phyloP scores from a whole-genome alignment of 1,140 invertebrate genomes.

The Popillia japonica region DNA sequence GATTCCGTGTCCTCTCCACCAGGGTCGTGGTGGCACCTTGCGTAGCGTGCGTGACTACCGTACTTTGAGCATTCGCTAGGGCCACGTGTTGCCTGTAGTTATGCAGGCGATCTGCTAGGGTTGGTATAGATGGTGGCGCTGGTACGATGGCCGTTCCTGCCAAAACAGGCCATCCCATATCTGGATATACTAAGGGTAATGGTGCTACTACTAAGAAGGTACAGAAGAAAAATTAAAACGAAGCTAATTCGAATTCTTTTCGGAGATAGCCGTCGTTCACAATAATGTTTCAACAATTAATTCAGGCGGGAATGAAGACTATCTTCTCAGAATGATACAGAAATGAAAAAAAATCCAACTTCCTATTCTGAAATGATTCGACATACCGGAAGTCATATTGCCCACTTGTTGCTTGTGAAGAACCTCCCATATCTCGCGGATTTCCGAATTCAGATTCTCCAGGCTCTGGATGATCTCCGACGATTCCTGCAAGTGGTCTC shows the following conservation, averaged over 20 bases:
- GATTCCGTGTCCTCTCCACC: conserved; percentile 70
- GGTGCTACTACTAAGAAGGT: conserved; percentile 58
- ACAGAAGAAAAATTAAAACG: conserved; percentile 32
- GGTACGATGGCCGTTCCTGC: conserved; percentile 49
- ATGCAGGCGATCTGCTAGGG: conserved; percentile 63
- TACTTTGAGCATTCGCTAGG: conserved; percentile 58
- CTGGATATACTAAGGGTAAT: conserved; percentile 67
- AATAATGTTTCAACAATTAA: no score
- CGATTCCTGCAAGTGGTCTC: conserved; percentile 65
- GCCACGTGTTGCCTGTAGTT: conserved; percentile 63
- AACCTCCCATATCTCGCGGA: conserved; percentile 75
- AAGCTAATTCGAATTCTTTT: background rate
- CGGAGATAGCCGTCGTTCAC: background rate
- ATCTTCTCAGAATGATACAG: background rate
- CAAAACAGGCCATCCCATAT: conserved; percentile 68
- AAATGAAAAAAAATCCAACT: background rate
- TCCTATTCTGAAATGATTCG: no score
- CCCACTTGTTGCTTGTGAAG: conserved; percentile 68
- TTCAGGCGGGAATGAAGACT: background rate
- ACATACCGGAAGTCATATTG: conserved; percentile 62
- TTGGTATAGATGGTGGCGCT: conserved; percentile 62
- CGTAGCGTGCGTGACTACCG: conserved; percentile 62
- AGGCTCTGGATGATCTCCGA: conserved; percentile 75
- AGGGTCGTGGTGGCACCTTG: conserved; percentile 65
- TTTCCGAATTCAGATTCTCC: conserved; percentile 75